These are phyloP conservation scores for Cnemophilus loriae DNA, from an alignment of 2,113 vertebrate genomes.

Conservation along the genomic window DNA sequence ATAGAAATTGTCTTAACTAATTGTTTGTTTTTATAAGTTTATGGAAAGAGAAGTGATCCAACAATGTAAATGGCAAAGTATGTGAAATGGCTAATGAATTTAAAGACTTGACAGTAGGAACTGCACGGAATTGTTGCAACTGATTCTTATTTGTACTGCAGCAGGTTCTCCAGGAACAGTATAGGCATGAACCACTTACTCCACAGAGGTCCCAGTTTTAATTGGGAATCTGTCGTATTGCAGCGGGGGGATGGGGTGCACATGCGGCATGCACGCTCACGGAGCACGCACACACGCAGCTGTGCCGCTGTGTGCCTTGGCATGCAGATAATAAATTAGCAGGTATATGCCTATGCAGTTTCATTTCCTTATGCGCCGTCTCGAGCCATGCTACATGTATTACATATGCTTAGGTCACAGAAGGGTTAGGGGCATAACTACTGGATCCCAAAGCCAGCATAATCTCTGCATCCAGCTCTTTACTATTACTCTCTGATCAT, in stretches of 20 bases:
- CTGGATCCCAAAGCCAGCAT: background rate
- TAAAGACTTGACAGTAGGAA: background rate
- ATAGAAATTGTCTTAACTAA: slow-evolving; percentile 31
- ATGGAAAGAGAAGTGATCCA: background rate
- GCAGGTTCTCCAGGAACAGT: background rate
- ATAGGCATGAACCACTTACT: background rate
- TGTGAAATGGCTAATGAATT: background rate
- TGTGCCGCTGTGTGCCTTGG: background rate
- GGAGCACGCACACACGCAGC: background rate
- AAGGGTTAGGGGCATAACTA: background rate
- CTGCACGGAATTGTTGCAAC: background rate
- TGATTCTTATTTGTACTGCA: background rate
- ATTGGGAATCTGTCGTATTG: background rate
- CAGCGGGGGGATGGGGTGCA: fast-evolving
- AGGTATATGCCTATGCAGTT: background rate
- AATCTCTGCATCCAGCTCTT: background rate
- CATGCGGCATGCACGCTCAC: background rate
- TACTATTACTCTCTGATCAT: background rate
- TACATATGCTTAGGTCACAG: background rate
- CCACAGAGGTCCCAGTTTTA: background rate
- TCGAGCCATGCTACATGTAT: background rate
- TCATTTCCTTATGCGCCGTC: background rate
- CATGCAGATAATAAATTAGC: background rate
- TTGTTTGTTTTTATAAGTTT: slow-evolving; percentile 3
- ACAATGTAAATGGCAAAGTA: background rate